Evolutionary conservation across 2,888 invertebrate species (phyloP), one percentile per base, ranked within the genome.

Genomic region (Steinernema hermaphroditum): DNA sequence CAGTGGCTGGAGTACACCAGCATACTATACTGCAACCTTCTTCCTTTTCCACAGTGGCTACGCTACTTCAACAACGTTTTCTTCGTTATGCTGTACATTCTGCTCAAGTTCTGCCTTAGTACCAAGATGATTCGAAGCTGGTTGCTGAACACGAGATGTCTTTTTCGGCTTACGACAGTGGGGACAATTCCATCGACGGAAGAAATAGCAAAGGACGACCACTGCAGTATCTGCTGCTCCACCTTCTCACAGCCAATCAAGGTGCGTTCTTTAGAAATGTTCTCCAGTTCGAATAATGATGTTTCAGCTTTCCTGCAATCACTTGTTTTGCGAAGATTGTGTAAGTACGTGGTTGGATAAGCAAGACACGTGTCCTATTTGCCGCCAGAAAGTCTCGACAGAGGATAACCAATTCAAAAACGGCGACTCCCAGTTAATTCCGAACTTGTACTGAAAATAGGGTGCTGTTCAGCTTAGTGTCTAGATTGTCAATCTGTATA

Each of bases 311-410:
- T 72, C 76, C 2, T 84, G 84, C 70, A 73, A 73, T 14, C 84
- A 84, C 70, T 78, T 82, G 16, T 84, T 84, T 73, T 84, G 84
- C 68, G 75, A 77, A 41, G 73, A 72, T 8, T 84, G 84, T 62
- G 82, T 84, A 24, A 80, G 81, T 34, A 82, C 82, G 12, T 84
- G 84, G 82, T 68, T 82, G 46, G 82, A 82, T 41, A 74, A 77
- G 71, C 78, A 81, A 27, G 74, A 77, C 16, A 83, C 83, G 0
- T 83, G 83, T 41, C 83, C 83, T 6, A 80, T 82, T 70, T 83
- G 83, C 70, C 74, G 83, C 27, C 77, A 79, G 14, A 75, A 74
- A 32, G 79, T 81, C 32, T 74, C 76, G 37, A 77, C 73, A 14
- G 72, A 76, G 32, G 75, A 76, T 50, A 76, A 76, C 68, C 46